A percentile compares a stretch with the other conserved stretches of the same genome.
Evolutionary conservation across 2,888 invertebrate genomes (phyloP).

Genomic region (Chrysodeixis includens): DNA sequence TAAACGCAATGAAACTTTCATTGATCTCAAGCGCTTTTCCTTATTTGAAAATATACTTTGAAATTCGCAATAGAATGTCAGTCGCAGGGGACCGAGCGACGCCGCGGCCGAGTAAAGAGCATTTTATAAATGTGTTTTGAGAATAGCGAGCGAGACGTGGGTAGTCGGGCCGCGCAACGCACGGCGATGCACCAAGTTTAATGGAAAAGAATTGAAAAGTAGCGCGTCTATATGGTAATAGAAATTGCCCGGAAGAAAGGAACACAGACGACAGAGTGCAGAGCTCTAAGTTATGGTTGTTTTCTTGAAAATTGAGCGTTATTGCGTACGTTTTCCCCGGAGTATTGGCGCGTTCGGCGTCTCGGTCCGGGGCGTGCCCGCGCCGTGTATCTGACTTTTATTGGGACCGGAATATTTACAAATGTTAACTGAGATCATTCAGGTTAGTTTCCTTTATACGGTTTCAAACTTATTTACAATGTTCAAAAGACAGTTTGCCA

Average conservation of each 20-base stretch:
- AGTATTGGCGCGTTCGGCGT: slow-evolving; percentile 68
- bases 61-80: slow-evolving; percentile 86
- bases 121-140: slow-evolving; percentile 88
- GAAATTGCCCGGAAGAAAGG: slow-evolving; percentile 89
- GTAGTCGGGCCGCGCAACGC: slow-evolving; percentile 78
- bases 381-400: slow-evolving; percentile 68
- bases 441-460: slow-evolving; percentile 67
- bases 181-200: slow-evolving; percentile 88
- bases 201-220: slow-evolving; percentile 90
- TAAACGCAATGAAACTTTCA: slow-evolving; percentile 76
- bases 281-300: slow-evolving; percentile 87
- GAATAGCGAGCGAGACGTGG: slow-evolving; percentile 78
- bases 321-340: slow-evolving; percentile 80
- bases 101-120: slow-evolving; percentile 84
- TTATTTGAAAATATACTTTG: slow-evolving; percentile 82
- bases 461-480: slow-evolving; percentile 62
- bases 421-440: slow-evolving; percentile 77
- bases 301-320: slow-evolving; percentile 87
- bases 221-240: slow-evolving; percentile 89
- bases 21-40: slow-evolving; percentile 78
- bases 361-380: slow-evolving; percentile 51
- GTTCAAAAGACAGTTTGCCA: slow-evolving; percentile 42
- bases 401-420: slow-evolving; percentile 76
- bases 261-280: slow-evolving; percentile 86
- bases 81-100: slow-evolving; percentile 78